These are phyloP conservation scores for Drosophila mimetica DNA, from an alignment of 2,888 invertebrate species.

Conservation along the genomic window DNA sequence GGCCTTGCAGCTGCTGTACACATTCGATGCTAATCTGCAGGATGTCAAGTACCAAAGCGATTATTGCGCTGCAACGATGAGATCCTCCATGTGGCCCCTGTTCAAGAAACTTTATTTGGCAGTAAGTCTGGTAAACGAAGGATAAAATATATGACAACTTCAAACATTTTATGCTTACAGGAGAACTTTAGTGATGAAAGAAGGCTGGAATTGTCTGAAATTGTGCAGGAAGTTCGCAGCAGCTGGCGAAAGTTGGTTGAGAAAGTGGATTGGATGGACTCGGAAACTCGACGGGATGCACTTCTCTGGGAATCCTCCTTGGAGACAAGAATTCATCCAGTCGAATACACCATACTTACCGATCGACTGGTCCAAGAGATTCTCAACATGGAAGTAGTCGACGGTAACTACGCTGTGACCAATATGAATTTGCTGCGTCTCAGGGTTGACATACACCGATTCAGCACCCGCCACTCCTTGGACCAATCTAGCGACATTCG, in stretches of 20 bases:
- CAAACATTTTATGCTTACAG: conserved; percentile 26
- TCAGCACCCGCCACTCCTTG: conserved; percentile 60
- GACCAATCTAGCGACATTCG: too few species aligned
- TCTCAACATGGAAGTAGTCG: conserved; percentile 57
- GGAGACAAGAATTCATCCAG: too few species aligned
- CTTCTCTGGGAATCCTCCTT: too few species aligned
- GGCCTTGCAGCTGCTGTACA: conserved; percentile 75
- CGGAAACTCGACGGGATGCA: neutral
- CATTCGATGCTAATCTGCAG: conserved; percentile 73
- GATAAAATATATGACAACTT: too few species aligned
- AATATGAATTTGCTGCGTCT: conserved; percentile 70
- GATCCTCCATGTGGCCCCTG: conserved; percentile 52
- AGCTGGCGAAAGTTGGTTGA: conserved; percentile 64
- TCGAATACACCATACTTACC: too few species aligned
- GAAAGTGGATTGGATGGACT: conserved; percentile 80
- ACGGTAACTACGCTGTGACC: conserved; percentile 66
- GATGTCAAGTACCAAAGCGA: conserved; percentile 69
- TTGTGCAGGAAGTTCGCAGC: conserved; percentile 72
- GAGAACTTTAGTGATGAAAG: conserved; percentile 68
- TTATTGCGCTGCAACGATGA: conserved; percentile 54
- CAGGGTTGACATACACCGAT: conserved; percentile 59
- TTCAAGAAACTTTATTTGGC: conserved; percentile 72
- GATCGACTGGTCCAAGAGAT: conserved; percentile 40
- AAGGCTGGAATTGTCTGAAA: conserved; percentile 57
- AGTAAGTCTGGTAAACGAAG: conserved; percentile 50